These are phyloP conservation scores for Poliocrania exsul DNA, from an alignment of 2,797 vertebrate species.

Conservation along the genomic window DNA sequence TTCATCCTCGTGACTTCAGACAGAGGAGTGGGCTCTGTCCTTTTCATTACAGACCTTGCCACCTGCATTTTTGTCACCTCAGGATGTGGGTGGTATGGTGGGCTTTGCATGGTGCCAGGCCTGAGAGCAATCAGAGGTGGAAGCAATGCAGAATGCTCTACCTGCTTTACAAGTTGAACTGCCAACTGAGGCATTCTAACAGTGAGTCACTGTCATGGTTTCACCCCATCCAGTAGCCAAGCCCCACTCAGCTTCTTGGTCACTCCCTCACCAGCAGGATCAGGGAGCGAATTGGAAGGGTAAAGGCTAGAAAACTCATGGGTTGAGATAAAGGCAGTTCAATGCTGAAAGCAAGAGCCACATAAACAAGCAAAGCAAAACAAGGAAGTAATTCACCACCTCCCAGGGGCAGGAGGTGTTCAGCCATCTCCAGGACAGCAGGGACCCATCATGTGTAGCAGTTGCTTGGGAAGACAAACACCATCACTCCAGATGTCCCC, in stretches of 20 bases:
- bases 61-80: background rate
- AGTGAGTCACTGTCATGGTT: background rate
- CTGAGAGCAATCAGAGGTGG: background rate
- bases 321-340: background rate
- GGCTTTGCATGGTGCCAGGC: background rate
- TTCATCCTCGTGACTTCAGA: background rate
- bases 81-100: background rate
- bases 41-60: background rate
- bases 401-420: background rate
- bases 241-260: accelerated
- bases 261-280: background rate
- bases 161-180: background rate
- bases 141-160: background rate
- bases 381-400: background rate
- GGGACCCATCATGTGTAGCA: background rate
- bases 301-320: background rate
- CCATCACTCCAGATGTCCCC: accelerated
- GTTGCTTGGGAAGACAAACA: background rate
- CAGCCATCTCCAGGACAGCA: background rate
- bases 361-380: accelerated
- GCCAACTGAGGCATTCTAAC: background rate
- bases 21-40: background rate
- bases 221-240: background rate
- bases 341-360: background rate
- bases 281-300: background rate